Evolutionary conservation across 2,113 vertebrate species (phyloP).

Genomic region (Dolichotis patagonum): DNA sequence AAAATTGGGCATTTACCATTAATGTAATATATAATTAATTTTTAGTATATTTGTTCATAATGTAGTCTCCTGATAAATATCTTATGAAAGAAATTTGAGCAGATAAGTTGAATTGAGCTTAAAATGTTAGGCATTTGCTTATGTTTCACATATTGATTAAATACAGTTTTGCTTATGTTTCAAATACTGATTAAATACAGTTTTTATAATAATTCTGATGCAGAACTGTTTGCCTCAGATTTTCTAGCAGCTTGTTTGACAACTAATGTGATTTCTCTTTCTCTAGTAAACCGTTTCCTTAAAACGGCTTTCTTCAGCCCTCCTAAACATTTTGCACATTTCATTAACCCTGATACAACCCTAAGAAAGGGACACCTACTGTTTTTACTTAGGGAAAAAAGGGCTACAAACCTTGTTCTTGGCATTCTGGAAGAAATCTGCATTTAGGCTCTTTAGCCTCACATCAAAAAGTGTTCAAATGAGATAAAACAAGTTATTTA

Average conservation of each 20-base stretch:
- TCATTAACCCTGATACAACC: not conserved
- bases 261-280: not conserved
- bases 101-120: slow-evolving; percentile 21
- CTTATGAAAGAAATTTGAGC: slow-evolving; percentile 2
- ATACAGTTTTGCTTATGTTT: slow-evolving; percentile 26
- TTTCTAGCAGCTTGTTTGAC: not conserved
- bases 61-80: not conserved
- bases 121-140: slow-evolving; percentile 7
- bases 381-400: not conserved
- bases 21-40: not conserved
- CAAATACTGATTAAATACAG: not conserved
- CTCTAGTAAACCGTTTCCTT: not conserved
- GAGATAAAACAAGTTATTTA: slow-evolving; percentile 12
- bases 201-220: slow-evolving; percentile 32
- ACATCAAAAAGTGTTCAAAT: not conserved
- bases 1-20: slow-evolving; percentile 22
- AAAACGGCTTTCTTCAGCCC: not conserved
- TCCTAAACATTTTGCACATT: not conserved
- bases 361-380: not conserved
- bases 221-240: not conserved
- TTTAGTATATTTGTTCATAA: not conserved
- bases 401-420: not conserved
- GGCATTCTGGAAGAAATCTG: not conserved
- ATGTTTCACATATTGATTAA: slow-evolving; percentile 18
- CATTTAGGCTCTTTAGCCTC: slow-evolving; percentile 31